Evolutionary conservation across 1,140 invertebrate genomes (phyloP).

Genomic region (Idris sp.): DNA sequence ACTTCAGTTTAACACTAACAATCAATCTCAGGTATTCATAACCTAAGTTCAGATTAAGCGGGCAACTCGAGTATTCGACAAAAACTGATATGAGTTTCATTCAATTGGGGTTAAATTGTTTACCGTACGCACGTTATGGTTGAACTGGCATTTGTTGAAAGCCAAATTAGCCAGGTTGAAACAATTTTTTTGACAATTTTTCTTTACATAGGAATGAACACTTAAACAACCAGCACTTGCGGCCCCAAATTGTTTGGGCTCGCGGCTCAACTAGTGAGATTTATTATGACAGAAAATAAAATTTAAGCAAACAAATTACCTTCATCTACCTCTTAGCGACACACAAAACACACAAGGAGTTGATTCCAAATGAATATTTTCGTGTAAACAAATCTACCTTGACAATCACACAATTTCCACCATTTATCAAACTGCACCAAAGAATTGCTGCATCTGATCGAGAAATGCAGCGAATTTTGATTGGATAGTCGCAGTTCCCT

Average conservation of each 20-base stretch:
- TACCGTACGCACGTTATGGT: neutral
- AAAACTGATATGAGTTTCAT: neutral
- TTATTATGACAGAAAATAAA: constrained; percentile 13
- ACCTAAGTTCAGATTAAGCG: constrained; percentile 50
- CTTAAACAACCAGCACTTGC: constrained; percentile 56
- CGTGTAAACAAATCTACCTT: constrained; percentile 79
- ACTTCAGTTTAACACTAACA: neutral
- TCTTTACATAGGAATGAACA: constrained; percentile 22
- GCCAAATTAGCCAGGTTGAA: neutral
- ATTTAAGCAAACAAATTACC: constrained; percentile 69
- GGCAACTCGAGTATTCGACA: constrained; percentile 1
- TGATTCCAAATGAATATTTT: constrained; percentile 73
- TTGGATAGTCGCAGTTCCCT: constrained; percentile 65
- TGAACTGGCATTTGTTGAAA: neutral
- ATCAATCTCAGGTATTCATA: constrained; percentile 23
- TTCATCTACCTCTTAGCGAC: constrained; percentile 79
- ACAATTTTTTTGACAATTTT: constrained; percentile 48
- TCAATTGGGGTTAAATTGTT: neutral
- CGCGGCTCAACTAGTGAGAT: neutral
- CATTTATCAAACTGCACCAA: constrained; percentile 76
- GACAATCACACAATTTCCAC: constrained; percentile 76
- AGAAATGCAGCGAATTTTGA: constrained; percentile 40
- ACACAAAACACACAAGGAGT: constrained; percentile 70
- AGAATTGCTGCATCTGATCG: constrained; percentile 65
- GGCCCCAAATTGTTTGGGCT: constrained; percentile 24